Conservation (phyloP, 2,888 invertebrate genomes). For the Perizoma affinitatum region DNA sequence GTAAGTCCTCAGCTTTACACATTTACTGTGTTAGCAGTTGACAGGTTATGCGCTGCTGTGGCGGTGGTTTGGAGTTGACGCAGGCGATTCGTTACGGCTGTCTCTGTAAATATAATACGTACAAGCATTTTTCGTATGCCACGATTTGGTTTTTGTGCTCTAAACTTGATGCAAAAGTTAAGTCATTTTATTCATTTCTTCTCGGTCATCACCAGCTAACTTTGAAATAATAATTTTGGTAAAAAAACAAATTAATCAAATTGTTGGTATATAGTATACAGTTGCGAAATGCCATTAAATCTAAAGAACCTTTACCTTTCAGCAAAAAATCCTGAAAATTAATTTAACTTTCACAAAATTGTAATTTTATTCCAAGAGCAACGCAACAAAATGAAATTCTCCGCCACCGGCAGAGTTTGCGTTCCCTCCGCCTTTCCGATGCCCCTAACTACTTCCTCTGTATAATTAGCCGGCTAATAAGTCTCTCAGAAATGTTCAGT, state of each 20-base stretch:
- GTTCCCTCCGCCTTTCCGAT: conserved; percentile 43
- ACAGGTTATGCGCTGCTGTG: conserved; percentile 26
- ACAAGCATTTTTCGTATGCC: no score
- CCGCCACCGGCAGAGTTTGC: conserved; percentile 21
- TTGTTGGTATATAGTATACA: no score
- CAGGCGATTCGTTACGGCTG: conserved; percentile 17
- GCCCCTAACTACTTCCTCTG: conserved; percentile 71
- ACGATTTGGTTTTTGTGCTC: conserved; percentile 7
- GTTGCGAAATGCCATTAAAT: no score
- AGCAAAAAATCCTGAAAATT: conserved; percentile 11
- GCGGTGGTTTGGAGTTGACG: conserved; percentile 22
- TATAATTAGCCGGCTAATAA: conserved; percentile 78
- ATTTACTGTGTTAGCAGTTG: conserved; percentile 12
- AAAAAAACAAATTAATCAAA: no score
- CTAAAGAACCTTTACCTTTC: conserved; percentile 1
- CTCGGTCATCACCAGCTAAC: no score
- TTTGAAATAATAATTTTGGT: no score
- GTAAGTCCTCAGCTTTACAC: conserved; percentile 7
- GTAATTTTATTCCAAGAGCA: conserved; percentile 17
- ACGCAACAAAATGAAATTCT: conserved; percentile 9
- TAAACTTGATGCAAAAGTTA: no score
- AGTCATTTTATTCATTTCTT: background rate
- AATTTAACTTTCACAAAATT: conserved; percentile 7
- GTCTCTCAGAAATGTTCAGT: conserved; percentile 71
- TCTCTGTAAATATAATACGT: no score